Evolutionary conservation across 2,888 invertebrate genomes (phyloP).

Genomic region (Heliconius hortense): DNA sequence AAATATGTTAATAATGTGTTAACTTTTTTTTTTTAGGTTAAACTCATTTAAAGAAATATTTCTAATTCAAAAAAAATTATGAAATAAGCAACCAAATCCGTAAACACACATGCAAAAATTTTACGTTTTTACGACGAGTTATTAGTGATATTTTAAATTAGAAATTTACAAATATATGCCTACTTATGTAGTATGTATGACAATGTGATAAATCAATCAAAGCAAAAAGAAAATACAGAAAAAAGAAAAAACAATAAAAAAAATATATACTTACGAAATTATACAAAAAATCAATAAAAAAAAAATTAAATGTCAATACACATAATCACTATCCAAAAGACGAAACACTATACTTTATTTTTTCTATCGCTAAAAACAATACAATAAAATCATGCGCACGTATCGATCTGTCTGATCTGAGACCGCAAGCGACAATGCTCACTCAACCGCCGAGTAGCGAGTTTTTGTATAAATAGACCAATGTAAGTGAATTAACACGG

Average conservation of each 20-base stretch:
- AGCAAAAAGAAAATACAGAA: not conserved
- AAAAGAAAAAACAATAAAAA: not conserved
- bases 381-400: slow-evolving; percentile 36
- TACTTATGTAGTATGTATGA: no score
- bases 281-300: not conserved
- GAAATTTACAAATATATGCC: no score
- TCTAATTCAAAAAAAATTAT: no score
- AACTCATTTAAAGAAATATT: no score
- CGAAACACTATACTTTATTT: not conserved
- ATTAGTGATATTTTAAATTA: not conserved
- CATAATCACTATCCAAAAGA: not conserved
- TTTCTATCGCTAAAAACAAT: not conserved
- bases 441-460: slow-evolving; percentile 26
- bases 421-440: slow-evolving; percentile 31
- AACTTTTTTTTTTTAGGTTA: no score
- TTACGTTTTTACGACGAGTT: no score
- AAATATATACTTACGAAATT: not conserved
- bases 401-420: slow-evolving; percentile 17
- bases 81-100: no score
- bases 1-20: not conserved
- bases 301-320: not conserved
- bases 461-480: slow-evolving; percentile 45
- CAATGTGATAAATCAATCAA: not conserved
- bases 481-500: slow-evolving; percentile 40
- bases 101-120: no score